These are phyloP conservation scores for Streptopelia turtur DNA, from an alignment of 2,797 vertebrate genomes.

Conservation along the genomic window DNA sequence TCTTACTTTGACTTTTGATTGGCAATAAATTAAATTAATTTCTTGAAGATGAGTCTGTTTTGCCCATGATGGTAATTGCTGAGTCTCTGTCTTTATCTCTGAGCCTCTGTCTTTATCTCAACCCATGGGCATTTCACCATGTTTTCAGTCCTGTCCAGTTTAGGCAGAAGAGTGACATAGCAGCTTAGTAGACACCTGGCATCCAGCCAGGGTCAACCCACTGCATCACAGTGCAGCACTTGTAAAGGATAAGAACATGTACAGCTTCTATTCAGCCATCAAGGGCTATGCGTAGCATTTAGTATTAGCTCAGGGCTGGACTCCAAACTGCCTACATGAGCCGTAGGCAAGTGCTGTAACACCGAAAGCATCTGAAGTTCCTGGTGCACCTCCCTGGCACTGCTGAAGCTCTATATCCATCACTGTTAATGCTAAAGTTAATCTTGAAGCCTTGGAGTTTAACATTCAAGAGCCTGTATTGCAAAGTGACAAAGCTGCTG, in stretches of 20 bases:
- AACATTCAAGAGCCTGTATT: background rate
- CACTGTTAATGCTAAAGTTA: background rate
- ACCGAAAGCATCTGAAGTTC: background rate
- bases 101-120: background rate
- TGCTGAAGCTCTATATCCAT: background rate
- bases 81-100: background rate
- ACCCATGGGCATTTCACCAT: background rate
- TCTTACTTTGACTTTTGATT: background rate
- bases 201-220: background rate
- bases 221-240: background rate
- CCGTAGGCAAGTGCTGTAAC: background rate
- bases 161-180: background rate
- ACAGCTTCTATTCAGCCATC: background rate
- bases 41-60: background rate
- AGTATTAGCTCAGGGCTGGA: background rate
- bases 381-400: background rate
- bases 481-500: background rate
- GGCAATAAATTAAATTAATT: background rate
- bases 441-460: background rate
- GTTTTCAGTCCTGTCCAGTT: background rate
- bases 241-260: background rate
- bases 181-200: background rate
- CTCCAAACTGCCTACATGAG: background rate
- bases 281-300: background rate
- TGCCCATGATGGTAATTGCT: background rate